Base-by-base conservation (phyloP, 2,797 vertebrate genomes). In the Schizopygopsis pylzovi region DNA sequence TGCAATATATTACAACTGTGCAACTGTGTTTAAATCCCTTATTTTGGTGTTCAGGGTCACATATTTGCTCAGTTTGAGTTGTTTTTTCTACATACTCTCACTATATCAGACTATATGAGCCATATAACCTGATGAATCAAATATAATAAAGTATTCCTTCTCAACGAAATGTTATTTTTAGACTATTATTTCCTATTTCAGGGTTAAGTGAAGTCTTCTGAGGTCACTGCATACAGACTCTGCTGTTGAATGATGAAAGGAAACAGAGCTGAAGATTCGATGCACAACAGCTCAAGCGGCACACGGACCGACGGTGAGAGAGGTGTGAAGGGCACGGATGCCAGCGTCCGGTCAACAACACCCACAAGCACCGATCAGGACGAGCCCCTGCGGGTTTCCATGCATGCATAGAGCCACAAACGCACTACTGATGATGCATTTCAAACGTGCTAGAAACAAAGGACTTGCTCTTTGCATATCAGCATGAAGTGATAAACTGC, bases 181-280 rank as follows among this genome's bases (percentile, higher is more conserved):
- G 41, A 15, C 12, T 15, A n/a, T 45, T 15, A 7, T 13, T 43
- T 49, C 45, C 18, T 28, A 49, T 18, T 47, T 28, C 45, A 49
- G 47, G 49, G 18, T 76, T 37, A 54, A 76, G 28, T 28, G 28
- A 28, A 28, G 20, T 5, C 37, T 39, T 43, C 41, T 41, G 54
- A 78, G 76, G 54, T 79, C 54, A 18, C 22, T 3, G 20, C 37
- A 56, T 41, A n/a, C 76, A 41, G 73, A 37, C 92, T 89, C 93
- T 82, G 92, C 92, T 77, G 61, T 92, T 89, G 93, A 91, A 94
- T 93, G 94, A 93, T 92, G 91, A 94, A 93, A 92, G 93, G 92
- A 94, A 94, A 93, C 89, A 28, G 93, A 92, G 90, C 91, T 92
- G 92, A 92, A 92, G 93, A 94, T 93, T 94, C 94, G 28, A 28